phyloP scores from a whole-genome alignment of 2,113 vertebrate genomes.

The Strix uralensis region DNA sequence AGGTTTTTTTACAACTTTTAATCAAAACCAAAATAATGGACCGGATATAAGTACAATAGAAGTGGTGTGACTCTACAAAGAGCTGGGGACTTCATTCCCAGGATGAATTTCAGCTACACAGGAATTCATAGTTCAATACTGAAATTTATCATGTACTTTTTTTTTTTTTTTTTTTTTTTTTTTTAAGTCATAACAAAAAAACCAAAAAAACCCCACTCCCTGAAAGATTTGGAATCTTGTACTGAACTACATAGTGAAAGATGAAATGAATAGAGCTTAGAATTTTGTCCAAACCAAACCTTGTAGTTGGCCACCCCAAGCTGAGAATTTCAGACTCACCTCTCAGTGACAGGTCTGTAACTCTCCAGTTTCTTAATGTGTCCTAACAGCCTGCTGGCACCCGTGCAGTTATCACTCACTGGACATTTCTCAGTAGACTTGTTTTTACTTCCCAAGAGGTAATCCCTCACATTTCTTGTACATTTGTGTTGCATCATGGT shows the following conservation, averaged over 20 bases:
- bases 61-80: background rate
- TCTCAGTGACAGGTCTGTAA: background rate
- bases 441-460: background rate
- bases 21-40: constrained; percentile 15
- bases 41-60: background rate
- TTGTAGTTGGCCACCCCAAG: background rate
- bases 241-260: background rate
- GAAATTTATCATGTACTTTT: background rate
- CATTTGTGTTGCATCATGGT: background rate
- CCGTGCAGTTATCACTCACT: background rate
- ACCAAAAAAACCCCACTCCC: background rate
- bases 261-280: background rate
- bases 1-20: background rate
- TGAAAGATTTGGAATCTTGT: background rate
- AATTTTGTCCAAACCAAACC: background rate
- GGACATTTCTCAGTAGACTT: background rate
- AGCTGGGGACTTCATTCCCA: background rate
- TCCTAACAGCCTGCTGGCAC: background rate
- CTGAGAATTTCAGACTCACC: background rate
- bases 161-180: background rate
- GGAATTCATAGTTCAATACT: background rate
- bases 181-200: background rate
- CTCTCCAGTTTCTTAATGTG: background rate
- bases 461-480: background rate
- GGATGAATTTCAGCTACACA: background rate